Base-by-base conservation (phyloP, 2,113 vertebrate species). In the Zosterops lateralis region DNA sequence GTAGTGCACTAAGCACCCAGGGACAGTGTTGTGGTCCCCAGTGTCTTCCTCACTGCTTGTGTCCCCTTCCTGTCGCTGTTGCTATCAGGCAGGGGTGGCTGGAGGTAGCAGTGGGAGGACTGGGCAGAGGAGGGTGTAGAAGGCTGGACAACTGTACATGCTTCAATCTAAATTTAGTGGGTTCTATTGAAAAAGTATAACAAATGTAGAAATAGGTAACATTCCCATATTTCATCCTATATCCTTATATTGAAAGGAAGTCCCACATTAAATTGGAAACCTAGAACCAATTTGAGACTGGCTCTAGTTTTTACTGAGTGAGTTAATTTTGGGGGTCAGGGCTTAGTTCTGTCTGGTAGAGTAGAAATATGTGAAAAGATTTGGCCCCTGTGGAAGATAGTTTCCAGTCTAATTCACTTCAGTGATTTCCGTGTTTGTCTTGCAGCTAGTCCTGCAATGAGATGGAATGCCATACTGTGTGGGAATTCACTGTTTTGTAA, bases 401-500 rank as follows among this genome's bases (percentile, higher is more conserved):
- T 96, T 95, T 96, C 60, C 68, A 82, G 86, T 90, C 94, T 91
- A 94, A 71, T 86, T 93, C 90, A 95, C 79, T 76, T 89, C 68
- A 93, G 16, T 36, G 70, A 54, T 47, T 91, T 70, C 71, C 9
- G 0, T 93, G 92, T 89, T 96, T 93, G 76, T 92, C 91, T 97
- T 77, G 15, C 88, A 90, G 90, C 40, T 68, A 90, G 93, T 85
- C 34, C 58, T 92, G 57, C 57, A 85, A 84, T 51, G 31, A 93
- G 42, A 75, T 61, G 92, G 80, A 96, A 79, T 84, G 72, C 58
- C 28, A 24, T 40, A 31, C 28, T 84, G 44, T 94, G 81, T 88
- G 92, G 74, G 88, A 95, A 88, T 74, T 65, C 45, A 76, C 22
- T 54, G 65, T 66, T 92, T 83, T 76, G 51, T 84, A 89, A 87